Percentiles rank a stretch among this genome's conserved stretches.
phyloP scores from a whole-genome alignment of 2,888 invertebrate species.

The Nymphalis polychloros region DNA sequence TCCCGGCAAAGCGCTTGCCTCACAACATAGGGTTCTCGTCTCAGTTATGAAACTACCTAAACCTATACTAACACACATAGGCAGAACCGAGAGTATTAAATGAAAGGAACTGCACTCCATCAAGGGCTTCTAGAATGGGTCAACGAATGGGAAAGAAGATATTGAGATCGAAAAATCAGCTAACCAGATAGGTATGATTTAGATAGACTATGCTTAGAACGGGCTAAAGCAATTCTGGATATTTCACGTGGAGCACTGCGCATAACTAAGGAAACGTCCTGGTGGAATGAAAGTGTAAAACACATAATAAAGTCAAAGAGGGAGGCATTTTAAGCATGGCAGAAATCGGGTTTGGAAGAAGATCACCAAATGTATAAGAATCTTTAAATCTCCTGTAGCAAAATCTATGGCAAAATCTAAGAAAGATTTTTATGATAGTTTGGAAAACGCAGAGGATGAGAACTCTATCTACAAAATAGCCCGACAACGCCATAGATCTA shows the following conservation, averaged over 20 bases:
- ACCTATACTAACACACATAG: too few relatives aligned
- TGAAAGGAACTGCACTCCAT: too few relatives aligned
- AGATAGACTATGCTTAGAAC: neutral
- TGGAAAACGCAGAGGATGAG: neutral
- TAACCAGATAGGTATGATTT: neutral
- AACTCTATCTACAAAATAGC: too few relatives aligned
- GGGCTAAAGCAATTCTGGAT: neutral
- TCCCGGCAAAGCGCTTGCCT: too few relatives aligned
- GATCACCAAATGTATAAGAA: neutral
- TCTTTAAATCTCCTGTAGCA: neutral
- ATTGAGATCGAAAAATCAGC: neutral
- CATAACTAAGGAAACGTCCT: neutral
- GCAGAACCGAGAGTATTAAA: too few relatives aligned
- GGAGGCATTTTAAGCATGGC: conserved; percentile 3
- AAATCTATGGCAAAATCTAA: neutral
- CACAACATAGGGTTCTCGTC: too few relatives aligned
- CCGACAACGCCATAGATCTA: too few relatives aligned
- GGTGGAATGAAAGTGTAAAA: neutral
- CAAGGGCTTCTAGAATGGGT: too few relatives aligned
- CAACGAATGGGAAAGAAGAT: too few relatives aligned
- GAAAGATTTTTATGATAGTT: neutral
- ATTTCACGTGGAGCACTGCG: neutral
- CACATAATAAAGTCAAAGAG: neutral
- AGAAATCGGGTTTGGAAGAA: neutral
- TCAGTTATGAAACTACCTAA: too few relatives aligned